Evolutionary conservation across 1,140 invertebrate species (phyloP).

Genomic region (Eumeta japonica): DNA sequence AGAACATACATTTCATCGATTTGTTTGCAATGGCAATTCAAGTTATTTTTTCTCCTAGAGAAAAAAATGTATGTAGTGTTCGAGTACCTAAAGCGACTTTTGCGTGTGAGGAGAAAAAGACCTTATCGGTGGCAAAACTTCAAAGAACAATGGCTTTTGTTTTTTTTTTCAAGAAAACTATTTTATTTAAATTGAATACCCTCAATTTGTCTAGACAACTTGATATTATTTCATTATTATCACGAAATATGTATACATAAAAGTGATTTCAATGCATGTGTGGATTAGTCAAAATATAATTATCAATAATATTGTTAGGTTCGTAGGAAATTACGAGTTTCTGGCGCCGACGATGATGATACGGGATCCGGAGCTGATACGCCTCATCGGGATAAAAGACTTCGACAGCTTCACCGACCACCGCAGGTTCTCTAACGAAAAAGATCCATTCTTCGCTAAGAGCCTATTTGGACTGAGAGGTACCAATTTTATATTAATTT

Average conservation of each 20-base stretch:
- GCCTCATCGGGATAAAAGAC: not conserved
- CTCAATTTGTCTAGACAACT: no score
- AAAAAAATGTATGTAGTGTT: not conserved
- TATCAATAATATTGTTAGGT: constrained; percentile 2
- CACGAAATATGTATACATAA: no score
- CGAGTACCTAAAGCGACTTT: not conserved
- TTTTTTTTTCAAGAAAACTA: not conserved
- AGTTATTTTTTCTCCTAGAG: not conserved
- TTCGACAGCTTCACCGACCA: not conserved
- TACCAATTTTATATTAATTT: no score
- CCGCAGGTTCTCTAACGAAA: not conserved
- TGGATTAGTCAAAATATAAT: no score
- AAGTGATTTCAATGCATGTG: no score
- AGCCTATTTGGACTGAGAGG: not conserved
- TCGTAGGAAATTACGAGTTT: constrained; percentile 2
- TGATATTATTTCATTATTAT: no score
- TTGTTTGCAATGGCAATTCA: not conserved
- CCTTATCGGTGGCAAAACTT: no score
- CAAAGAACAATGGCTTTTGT: not conserved
- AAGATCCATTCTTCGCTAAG: not conserved
- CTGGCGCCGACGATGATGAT: no score
- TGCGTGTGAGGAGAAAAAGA: no score
- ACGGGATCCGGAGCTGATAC: not conserved
- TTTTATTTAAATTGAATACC: not conserved
- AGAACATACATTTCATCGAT: not conserved